Evolutionary conservation across 2,113 vertebrate species (phyloP).

Genomic region (Dipodomys ordii): DNA sequence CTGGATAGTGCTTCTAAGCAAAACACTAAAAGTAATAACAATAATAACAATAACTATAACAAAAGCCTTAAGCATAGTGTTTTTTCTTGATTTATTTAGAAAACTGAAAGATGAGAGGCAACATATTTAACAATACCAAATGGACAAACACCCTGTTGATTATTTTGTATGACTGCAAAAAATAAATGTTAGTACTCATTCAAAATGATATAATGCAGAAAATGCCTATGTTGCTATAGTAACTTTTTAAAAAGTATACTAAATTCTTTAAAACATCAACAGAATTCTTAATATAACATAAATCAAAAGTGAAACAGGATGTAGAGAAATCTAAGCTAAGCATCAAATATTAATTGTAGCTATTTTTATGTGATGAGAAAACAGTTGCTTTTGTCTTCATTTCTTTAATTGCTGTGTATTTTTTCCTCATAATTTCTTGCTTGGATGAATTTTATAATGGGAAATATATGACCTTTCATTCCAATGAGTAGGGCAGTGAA

Average conservation of each 20-base stretch:
- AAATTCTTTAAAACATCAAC: neutral
- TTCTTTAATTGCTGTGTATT: conserved; percentile 37
- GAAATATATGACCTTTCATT: conserved; percentile 73
- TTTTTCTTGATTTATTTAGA: conserved; percentile 40
- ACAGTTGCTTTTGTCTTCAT: conserved; percentile 49
- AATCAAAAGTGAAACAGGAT: conserved; percentile 32
- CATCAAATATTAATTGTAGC: neutral
- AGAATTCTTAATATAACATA: neutral
- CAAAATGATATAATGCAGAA: conserved; percentile 47
- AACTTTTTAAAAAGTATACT: neutral
- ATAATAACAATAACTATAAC: neutral
- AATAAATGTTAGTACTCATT: conserved; percentile 10
- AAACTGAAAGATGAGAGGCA: conserved; percentile 1
- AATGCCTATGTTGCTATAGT: conserved; percentile 8
- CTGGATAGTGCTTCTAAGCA: conserved; percentile 29
- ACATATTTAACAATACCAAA: conserved; percentile 27
- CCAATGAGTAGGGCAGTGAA: conserved; percentile 48
- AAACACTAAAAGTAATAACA: neutral
- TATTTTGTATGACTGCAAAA: conserved; percentile 35
- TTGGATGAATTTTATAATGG: conserved; percentile 55
- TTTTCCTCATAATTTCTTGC: conserved; percentile 60
- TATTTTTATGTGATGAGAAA: conserved; percentile 56
- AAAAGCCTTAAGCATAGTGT: neutral
- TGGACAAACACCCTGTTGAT: conserved; percentile 1
- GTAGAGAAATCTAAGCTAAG: conserved; percentile 8